Evolutionary conservation across 2,797 vertebrate species (phyloP).

Genomic region (Naso thynnoides): DNA sequence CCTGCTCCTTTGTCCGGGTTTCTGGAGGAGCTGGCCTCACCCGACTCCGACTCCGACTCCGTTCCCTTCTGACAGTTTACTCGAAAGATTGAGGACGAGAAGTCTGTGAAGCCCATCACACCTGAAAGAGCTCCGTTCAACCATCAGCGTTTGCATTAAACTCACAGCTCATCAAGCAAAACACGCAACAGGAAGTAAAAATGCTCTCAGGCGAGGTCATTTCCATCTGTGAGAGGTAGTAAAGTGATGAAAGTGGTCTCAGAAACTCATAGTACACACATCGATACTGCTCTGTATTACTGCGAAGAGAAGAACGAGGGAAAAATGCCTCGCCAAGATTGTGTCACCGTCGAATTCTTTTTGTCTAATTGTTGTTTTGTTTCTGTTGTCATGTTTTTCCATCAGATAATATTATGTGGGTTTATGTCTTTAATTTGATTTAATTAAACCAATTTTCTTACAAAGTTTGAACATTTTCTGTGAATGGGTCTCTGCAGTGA

Average conservation of each 20-base stretch:
- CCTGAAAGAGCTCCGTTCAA: not conserved
- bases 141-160: conserved; percentile 23
- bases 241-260: not conserved
- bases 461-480: conserved; percentile 38
- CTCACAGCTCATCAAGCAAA: conserved; percentile 1
- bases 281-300: conserved; percentile 19
- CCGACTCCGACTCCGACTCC: not conserved
- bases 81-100: conserved; percentile 9
- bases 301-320: not conserved
- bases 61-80: not conserved
- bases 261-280: conserved; percentile 21
- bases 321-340: conserved; percentile 38
- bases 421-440: conserved; percentile 52
- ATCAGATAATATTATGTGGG: conserved; percentile 17
- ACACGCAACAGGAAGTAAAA: not conserved
- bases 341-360: conserved; percentile 48
- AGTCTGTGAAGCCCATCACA: conserved; percentile 15
- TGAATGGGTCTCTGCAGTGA: conserved; percentile 17
- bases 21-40: conserved; percentile 27
- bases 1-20: conserved; percentile 11
- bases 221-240: conserved; percentile 5
- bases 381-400: conserved; percentile 47
- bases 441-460: conserved; percentile 71
- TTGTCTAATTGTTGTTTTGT: conserved; percentile 49
- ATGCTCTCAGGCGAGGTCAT: not conserved